A percentile compares a stretch with the other conserved stretches of the same genome.
Evolutionary conservation across 1,140 invertebrate genomes (phyloP).

Genomic region (Drosophila nasuta): DNA sequence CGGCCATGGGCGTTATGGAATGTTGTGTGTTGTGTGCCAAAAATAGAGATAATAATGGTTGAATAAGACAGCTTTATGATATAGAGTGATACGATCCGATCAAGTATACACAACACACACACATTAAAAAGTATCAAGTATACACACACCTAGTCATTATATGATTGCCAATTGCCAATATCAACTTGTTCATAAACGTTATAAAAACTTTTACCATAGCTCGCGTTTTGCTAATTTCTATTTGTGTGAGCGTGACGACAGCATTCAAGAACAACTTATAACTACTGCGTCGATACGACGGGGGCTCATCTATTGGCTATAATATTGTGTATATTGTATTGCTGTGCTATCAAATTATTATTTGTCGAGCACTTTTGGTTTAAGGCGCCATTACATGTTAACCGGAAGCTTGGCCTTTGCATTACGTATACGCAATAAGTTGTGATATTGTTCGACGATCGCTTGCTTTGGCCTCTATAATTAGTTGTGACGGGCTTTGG

Average conservation of each 20-base stretch:
- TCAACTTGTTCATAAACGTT: constrained; percentile 1
- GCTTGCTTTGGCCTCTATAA: constrained; percentile 7
- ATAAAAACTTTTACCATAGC: constrained; percentile 7
- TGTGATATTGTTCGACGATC: background rate
- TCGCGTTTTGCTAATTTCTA: constrained; percentile 20
- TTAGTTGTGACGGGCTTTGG: constrained; percentile 31
- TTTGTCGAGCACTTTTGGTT: constrained; percentile 28
- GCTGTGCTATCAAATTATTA: constrained; percentile 31
- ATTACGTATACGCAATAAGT: constrained; percentile 24
- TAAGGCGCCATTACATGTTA: constrained; percentile 29
- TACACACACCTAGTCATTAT: background rate
- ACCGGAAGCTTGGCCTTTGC: constrained; percentile 27
- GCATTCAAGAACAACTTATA: constrained; percentile 29
- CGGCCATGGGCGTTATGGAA: constrained; percentile 42
- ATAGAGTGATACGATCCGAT: constrained; percentile 5
- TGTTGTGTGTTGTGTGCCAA: constrained; percentile 17
- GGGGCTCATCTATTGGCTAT: constrained; percentile 54
- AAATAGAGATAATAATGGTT: constrained; percentile 37
- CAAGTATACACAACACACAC: background rate
- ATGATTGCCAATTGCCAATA: constrained; percentile 13
- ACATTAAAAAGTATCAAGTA: background rate
- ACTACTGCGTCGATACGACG: background rate
- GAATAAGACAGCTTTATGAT: constrained; percentile 17
- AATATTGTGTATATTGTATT: constrained; percentile 20
- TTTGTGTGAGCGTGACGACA: constrained; percentile 53